Base-by-base conservation (phyloP, 1,140 invertebrate genomes). In the Megathymus violae region DNA sequence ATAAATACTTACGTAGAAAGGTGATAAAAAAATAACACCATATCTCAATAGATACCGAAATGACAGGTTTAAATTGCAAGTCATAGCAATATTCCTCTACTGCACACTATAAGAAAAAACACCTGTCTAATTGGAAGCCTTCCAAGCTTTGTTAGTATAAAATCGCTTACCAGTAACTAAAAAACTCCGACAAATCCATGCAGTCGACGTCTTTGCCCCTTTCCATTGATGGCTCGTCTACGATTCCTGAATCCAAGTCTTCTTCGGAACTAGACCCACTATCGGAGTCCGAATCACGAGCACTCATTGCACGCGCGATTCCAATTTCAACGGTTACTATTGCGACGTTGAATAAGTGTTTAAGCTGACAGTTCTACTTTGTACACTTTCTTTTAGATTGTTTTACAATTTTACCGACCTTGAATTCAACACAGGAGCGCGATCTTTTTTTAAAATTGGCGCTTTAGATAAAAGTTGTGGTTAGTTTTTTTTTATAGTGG, bases 171-270 rank as follows among this genome's bases (percentile, higher is more conserved):
- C 86, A 89, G 56, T 89, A 87, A 27, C 71, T 65, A 43, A 89
- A 89, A 54, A 87, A 89, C 52, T 89, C 80, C 0, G 83, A 78
- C 0, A 89, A 64, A 78, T 88, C 86, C 84, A 87, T 88, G 66
- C 86, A 86, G 74, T 89, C 86, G 14, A 76, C 22, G 19, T 82
- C 75, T 38, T 63, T 76, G 41, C 51, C 69, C 13, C 50, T 14
- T 25, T 71, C 66, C 0, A 64, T 15, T 6, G 65, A 22, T n/a
- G 67, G 25, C 15, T 89, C 86, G 17, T 88, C 85, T 4, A 74
- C 86, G 22, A 89, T 89, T 0, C 86, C 86, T 0, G 84, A 87
- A 50, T 89, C 86, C 13, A 88, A 51, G 71, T 89, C 84, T 51
- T 85, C 86, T 51, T 88, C 85, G 4, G 74, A 77, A 51, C 78